Conservation (phyloP, 53 echinoderm and acorn worm genomes). For the Actinopyga echinites region DNA sequence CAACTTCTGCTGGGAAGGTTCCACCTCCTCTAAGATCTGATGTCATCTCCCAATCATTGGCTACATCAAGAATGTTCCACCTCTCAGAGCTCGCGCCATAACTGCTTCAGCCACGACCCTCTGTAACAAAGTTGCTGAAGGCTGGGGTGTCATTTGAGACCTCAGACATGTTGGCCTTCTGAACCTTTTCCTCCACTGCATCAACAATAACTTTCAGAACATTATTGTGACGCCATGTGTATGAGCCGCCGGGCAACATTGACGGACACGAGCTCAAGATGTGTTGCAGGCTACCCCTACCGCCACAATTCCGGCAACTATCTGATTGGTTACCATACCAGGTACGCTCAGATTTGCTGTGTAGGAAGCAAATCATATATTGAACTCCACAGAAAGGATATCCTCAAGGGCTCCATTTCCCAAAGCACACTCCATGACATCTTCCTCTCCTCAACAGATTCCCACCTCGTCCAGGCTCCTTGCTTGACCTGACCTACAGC, state of each 20-base stretch:
- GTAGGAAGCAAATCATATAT: constrained; percentile 21
- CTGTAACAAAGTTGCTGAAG: constrained; percentile 26
- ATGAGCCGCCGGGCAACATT: neutral
- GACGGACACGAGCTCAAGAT: constrained; percentile 30
- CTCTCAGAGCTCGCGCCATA: constrained; percentile 16
- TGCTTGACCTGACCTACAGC: constrained; percentile 34
- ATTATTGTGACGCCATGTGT: constrained; percentile 34
- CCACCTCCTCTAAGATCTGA: neutral
- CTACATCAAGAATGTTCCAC: neutral
- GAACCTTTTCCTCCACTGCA: constrained; percentile 4
- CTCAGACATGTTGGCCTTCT: constrained; percentile 5
- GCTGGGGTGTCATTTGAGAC: neutral
- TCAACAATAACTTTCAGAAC: constrained; percentile 23
- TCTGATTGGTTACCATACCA: constrained; percentile 11
- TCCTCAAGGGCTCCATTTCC: constrained; percentile 16
- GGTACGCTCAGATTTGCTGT: neutral
- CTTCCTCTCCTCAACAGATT: neutral
- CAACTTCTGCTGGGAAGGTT: constrained; percentile 7
- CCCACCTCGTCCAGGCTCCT: constrained; percentile 33
- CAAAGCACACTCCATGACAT: constrained; percentile 28
- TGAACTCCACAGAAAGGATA: constrained; percentile 1
- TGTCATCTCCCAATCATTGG: constrained; percentile 17
- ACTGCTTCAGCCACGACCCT: constrained; percentile 9
- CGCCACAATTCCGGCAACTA: neutral
- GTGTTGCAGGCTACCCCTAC: constrained; percentile 1